A percentile compares a stretch with the other conserved stretches of the same genome.
phyloP scores from a whole-genome alignment of 2,113 vertebrate species.

The Mastomys natalensis region DNA sequence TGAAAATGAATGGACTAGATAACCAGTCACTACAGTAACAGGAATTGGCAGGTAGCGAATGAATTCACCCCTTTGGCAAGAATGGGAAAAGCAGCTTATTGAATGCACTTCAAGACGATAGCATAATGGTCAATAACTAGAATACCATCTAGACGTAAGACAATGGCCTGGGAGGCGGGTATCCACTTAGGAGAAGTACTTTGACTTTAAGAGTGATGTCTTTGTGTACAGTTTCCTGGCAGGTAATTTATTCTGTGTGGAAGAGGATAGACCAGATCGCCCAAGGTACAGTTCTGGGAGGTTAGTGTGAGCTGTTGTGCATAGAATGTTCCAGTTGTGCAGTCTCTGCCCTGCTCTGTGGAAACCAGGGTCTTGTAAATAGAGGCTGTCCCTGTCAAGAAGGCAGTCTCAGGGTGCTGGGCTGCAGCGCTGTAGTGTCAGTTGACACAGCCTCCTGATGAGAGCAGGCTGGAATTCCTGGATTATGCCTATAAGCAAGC shows the following conservation, averaged over 20 bases:
- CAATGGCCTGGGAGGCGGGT: not conserved
- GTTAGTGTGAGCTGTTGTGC: not conserved
- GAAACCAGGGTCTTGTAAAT: not conserved
- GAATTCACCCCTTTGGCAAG: not conserved
- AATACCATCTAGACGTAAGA: not conserved
- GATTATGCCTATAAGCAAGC: too few species aligned
- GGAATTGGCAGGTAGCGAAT: not conserved
- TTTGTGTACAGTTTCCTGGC: not conserved
- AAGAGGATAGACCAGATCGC: not conserved
- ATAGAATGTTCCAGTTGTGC: not conserved
- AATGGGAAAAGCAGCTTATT: not conserved
- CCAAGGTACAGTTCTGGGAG: not conserved
- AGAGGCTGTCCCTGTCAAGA: not conserved
- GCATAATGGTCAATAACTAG: not conserved
- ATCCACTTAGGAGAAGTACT: not conserved
- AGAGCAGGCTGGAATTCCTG: not conserved
- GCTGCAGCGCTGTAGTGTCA: not conserved
- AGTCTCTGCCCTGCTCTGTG: not conserved
- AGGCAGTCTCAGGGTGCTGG: not conserved
- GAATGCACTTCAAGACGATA: not conserved
- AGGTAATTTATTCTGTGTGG: not conserved
- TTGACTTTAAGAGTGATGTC: too few species aligned
- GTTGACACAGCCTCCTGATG: not conserved
- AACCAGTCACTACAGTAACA: not conserved
- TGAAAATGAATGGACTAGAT: not conserved